Evolutionary conservation across 2,797 vertebrate genomes (phyloP).

Genomic region (Cossypha dichroa): DNA sequence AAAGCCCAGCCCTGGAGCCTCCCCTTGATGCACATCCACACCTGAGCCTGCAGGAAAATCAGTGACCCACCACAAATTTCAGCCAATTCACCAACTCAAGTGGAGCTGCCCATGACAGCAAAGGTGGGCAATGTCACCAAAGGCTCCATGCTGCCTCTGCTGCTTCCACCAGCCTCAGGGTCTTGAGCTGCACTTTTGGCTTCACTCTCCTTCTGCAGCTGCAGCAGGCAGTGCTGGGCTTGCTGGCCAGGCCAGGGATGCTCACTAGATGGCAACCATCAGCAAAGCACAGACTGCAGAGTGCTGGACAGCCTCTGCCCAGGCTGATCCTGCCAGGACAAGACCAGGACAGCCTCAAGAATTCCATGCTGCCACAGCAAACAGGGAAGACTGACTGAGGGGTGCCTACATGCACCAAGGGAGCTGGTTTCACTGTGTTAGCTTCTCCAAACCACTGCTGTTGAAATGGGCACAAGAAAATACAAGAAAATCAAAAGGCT

Average conservation of each 20-base stretch:
- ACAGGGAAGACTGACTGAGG: background rate
- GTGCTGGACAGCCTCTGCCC: background rate
- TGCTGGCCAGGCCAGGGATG: background rate
- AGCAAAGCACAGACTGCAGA: background rate
- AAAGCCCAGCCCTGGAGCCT: background rate
- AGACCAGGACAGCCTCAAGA: background rate
- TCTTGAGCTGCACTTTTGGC: background rate
- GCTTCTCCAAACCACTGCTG: background rate
- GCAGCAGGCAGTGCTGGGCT: background rate
- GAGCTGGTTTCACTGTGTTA: fast-evolving
- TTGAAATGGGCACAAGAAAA: background rate
- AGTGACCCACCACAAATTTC: background rate
- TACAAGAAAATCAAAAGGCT: background rate
- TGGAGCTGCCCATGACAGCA: background rate
- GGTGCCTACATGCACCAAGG: background rate
- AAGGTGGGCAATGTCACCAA: background rate
- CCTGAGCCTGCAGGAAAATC: background rate
- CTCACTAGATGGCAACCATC: constrained; percentile 55
- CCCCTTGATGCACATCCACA: background rate
- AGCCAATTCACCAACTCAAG: background rate
- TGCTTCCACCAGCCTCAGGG: background rate
- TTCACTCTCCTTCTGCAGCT: background rate
- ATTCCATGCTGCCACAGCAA: background rate
- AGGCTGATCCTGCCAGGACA: background rate
- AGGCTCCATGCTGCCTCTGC: fast-evolving